Conservation (phyloP, 2,113 vertebrate species). For the Otis tarda region DNA sequence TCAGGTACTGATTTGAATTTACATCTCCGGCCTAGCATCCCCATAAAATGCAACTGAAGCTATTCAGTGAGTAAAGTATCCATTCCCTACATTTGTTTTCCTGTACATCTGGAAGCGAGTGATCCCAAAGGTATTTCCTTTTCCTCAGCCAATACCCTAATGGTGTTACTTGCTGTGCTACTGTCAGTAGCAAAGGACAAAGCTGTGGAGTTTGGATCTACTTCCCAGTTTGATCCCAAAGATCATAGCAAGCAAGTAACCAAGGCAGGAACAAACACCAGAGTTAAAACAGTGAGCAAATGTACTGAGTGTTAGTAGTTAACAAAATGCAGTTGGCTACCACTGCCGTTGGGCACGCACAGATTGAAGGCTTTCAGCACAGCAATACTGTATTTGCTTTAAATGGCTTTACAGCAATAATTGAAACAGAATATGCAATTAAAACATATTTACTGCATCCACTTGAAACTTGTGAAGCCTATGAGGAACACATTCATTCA, state of each 20-base stretch:
- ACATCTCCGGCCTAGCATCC: neutral
- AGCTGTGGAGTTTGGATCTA: neutral
- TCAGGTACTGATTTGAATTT: neutral
- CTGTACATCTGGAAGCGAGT: neutral
- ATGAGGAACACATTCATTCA: neutral
- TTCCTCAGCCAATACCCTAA: neutral
- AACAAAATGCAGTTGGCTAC: conserved; percentile 32
- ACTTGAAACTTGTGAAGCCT: conserved; percentile 1
- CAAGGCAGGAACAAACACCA: neutral
- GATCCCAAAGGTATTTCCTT: neutral
- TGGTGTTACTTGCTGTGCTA: neutral
- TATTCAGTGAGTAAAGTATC: neutral
- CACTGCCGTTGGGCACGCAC: conserved; percentile 5
- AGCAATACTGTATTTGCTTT: neutral
- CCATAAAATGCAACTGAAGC: neutral
- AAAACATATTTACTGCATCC: conserved; percentile 38
- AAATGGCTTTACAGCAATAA: conserved; percentile 34
- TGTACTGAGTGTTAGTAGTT: neutral
- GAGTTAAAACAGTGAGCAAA: conserved; percentile 14
- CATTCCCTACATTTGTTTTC: neutral
- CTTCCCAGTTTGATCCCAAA: neutral
- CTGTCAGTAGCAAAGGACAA: neutral
- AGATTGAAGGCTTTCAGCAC: conserved; percentile 17
- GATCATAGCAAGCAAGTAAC: neutral
- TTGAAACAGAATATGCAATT: conserved; percentile 49